Evolutionary conservation across 2,888 invertebrate genomes (phyloP).

Genomic region (Ophioninae sp.): DNA sequence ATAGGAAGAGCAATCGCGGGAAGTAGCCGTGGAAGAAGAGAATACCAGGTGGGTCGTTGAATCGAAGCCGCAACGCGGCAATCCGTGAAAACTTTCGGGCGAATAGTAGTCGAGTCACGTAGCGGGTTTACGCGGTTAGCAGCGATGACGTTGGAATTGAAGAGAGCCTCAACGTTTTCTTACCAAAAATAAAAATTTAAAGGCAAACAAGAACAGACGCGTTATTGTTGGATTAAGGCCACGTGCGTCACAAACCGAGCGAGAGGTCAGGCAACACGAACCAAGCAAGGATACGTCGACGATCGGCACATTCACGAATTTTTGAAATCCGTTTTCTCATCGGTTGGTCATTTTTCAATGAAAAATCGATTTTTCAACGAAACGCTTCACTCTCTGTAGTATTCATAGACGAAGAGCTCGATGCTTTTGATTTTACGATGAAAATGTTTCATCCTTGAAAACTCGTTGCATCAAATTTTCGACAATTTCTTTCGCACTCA

Average conservation of each 20-base stretch:
- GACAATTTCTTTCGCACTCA: no score
- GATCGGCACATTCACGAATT: no score
- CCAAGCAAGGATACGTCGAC: no score
- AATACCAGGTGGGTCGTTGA: constrained; percentile 50
- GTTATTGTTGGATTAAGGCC: constrained; percentile 28
- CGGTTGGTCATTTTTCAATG: no score
- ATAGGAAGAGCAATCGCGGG: constrained; percentile 14
- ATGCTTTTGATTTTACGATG: no score
- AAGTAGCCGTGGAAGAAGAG: constrained; percentile 22
- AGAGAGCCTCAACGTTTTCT: constrained; percentile 32
- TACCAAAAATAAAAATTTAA: constrained; percentile 9
- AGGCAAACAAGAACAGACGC: constrained; percentile 10
- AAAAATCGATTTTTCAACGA: no score
- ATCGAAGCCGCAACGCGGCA: constrained; percentile 47
- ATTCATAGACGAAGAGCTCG: no score
- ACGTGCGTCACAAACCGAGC: constrained; percentile 21
- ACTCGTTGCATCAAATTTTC: no score
- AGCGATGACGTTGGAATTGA: constrained; percentile 56
- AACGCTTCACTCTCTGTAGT: no score
- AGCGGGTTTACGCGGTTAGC: constrained; percentile 55
- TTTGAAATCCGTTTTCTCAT: no score
- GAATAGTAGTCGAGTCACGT: constrained; percentile 57
- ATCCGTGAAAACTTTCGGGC: constrained; percentile 46
- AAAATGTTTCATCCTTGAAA: no score
- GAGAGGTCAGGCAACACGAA: constrained; percentile 3